These are phyloP conservation scores for Battus philenor DNA, from an alignment of 1,140 invertebrate species.

Conservation along the genomic window DNA sequence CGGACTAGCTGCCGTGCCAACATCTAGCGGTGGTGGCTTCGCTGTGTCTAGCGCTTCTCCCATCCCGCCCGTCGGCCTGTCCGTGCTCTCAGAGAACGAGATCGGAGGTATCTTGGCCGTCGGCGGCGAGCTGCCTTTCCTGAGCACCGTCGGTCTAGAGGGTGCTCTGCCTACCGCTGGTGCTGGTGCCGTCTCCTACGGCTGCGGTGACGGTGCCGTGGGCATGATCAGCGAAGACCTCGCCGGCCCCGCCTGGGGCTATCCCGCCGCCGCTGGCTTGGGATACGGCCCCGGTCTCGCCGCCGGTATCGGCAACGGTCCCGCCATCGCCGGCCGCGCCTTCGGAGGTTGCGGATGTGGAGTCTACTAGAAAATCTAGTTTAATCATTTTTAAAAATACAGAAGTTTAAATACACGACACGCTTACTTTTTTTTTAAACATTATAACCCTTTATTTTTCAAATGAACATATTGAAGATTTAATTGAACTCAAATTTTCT, in stretches of 20 bases:
- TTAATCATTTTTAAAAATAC: not conserved
- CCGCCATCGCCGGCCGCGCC: not conserved
- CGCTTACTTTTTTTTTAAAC: too few species aligned
- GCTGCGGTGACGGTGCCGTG: constrained; percentile 32
- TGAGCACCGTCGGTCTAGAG: constrained; percentile 31
- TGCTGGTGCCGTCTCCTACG: constrained; percentile 29
- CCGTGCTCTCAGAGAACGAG: constrained; percentile 32
- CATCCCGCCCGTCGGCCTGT: constrained; percentile 30
- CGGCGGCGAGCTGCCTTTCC: constrained; percentile 18
- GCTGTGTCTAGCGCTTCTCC: constrained; percentile 30
- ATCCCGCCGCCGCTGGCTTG: not conserved
- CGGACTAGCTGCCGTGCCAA: constrained; percentile 18
- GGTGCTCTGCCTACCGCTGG: constrained; percentile 33
- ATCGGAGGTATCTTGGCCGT: constrained; percentile 33
- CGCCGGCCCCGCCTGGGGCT: constrained; percentile 2
- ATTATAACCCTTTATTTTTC: too few species aligned
- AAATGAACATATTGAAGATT: too few species aligned
- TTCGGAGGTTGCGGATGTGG: constrained; percentile 3
- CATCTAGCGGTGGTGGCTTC: constrained; percentile 28
- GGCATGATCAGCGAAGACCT: constrained; percentile 32
- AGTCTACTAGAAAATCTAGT: not conserved
- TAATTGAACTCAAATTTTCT: too few species aligned
- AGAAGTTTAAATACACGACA: not conserved
- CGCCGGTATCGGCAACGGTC: not conserved
- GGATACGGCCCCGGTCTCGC: not conserved